These are phyloP conservation scores for Pitta sordida DNA, from an alignment of 2,113 vertebrate genomes.

Conservation along the genomic window DNA sequence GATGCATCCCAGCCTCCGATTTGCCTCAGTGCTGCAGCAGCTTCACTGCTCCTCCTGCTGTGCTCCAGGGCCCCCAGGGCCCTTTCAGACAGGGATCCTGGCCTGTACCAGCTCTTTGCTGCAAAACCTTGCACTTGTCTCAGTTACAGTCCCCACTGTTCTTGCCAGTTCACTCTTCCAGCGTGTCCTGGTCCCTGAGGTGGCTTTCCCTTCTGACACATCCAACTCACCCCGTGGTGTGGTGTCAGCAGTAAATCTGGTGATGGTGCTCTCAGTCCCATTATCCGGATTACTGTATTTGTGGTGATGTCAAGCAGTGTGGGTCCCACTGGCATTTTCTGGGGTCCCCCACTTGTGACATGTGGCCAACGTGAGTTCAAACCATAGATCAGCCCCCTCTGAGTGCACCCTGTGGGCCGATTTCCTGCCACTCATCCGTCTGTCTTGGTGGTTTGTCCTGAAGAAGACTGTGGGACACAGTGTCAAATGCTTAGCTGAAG, in stretches of 20 bases:
- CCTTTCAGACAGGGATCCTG: too few relatives aligned
- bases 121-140: not conserved
- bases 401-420: accelerated
- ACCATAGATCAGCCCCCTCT: too few relatives aligned
- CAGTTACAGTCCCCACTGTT: not conserved
- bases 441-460: not conserved
- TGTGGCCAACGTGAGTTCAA: not conserved
- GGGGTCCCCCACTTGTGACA: not conserved
- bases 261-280: not conserved
- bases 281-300: not conserved
- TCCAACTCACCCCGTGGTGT: not conserved
- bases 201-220: not conserved
- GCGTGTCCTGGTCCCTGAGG: not conserved
- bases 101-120: too few relatives aligned
- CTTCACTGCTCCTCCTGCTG: not conserved
- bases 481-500: not conserved
- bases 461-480: not conserved
- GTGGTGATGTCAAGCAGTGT: not conserved
- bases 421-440: accelerated
- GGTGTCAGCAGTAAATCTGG: not conserved
- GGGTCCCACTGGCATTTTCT: not conserved
- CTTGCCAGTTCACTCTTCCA: not conserved
- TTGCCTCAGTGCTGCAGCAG: not conserved
- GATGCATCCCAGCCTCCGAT: not conserved
- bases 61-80: not conserved